These are phyloP conservation scores for Mormyrus hasselquistii DNA, from an alignment of 2,797 vertebrate genomes.

Conservation along the genomic window DNA sequence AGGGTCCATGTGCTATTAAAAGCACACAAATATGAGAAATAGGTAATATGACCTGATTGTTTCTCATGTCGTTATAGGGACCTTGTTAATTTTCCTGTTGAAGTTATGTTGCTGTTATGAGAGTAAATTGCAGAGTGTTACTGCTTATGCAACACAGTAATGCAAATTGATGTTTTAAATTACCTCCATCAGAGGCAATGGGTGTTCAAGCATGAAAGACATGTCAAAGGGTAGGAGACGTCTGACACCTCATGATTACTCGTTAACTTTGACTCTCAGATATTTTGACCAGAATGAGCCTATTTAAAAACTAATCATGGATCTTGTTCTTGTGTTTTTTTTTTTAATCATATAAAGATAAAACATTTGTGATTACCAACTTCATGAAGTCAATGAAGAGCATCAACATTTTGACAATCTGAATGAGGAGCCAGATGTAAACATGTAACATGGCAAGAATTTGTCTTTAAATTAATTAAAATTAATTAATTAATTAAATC, in stretches of 20 bases:
- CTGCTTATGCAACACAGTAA: not conserved
- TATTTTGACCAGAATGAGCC: not conserved
- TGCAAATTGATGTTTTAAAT: slow-evolving; percentile 1
- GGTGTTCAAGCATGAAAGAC: not conserved
- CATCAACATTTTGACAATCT: not conserved
- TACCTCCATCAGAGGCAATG: not conserved
- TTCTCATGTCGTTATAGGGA: not conserved
- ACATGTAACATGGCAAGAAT: not conserved
- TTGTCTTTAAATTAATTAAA: not conserved
- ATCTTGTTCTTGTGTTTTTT: not conserved
- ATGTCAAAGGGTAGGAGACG: not conserved
- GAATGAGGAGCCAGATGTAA: not conserved
- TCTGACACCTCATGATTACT: not conserved
- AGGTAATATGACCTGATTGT: not conserved
- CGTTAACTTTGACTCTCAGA: not conserved
- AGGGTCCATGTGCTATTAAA: not conserved
- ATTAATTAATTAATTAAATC: not conserved
- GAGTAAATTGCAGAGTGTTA: not conserved
- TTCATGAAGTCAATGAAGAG: not conserved
- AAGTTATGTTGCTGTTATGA: not conserved
- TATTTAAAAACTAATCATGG: not conserved
- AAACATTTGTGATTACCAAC: not conserved
- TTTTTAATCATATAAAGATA: not conserved
- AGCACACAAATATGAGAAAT: not conserved
- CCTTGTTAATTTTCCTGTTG: not conserved